Base-by-base conservation (phyloP, 2,797 vertebrate species). In the Eurystomus glaucurus region DNA sequence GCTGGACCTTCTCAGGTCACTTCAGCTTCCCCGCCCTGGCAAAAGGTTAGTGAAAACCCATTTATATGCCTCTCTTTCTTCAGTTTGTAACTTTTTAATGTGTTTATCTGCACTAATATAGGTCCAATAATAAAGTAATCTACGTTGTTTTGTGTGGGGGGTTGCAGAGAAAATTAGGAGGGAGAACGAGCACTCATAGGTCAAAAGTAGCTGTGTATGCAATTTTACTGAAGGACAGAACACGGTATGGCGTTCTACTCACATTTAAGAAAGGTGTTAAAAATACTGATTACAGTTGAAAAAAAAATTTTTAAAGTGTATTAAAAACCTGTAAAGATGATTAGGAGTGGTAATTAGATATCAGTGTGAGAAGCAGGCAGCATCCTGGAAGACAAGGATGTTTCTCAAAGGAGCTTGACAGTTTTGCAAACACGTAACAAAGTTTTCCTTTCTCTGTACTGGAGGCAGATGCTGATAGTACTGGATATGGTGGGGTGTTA, bases 41-140 rank as follows among this genome's bases (percentile, higher is more conserved):
- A 1, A 71, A 94, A 97, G 95, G 93, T 97, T 81, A 97, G 95
- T 93, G 75, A 85, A 83, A 96, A 50, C 14, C 20, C 45, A 26
- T 71, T 90, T 75, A 29, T 65, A 25, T 46, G 39, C 31, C 21
- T 75, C n/a, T 79, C 18, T 88, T 41, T 85, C 43, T 85, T 80
- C 3, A 3, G 3, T 75, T 43, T 45, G 6, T 87, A 46, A 37
- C 23, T 83, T 89, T 92, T 89, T 39, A 6, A 3, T 37, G 26
- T 39, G 26, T 85, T 89, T 88, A 14, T 58, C n/a, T 65, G 39
- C 12, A 20, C 29, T 66, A 39, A 43, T 48, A 45, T 20, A 45
- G n/a, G 52, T 76, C 58, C 37, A 76, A 43, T 75, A 88, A 55
- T 81, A 1, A 3, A 75, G 62, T 83, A 46, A 77, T 89, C 41